Evolutionary conservation across 2,113 vertebrate species (phyloP).

Genomic region (Octodon degus): DNA sequence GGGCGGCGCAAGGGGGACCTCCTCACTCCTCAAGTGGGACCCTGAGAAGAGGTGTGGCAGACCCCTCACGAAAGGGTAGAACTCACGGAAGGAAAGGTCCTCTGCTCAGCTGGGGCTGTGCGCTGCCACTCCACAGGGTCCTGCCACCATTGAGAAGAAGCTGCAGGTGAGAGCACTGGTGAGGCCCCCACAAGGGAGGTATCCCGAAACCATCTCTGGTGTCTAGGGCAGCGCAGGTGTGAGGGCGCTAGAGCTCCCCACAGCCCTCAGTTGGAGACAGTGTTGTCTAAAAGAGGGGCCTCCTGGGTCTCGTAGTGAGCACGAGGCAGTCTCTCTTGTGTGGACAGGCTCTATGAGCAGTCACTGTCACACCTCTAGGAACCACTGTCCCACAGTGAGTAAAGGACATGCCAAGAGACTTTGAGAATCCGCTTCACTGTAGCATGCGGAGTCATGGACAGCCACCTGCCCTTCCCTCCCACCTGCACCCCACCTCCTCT

Average conservation of each 20-base stretch:
- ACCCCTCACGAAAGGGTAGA: not conserved
- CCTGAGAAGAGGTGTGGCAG: not conserved
- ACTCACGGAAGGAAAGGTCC: not conserved
- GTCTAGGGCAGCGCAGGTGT: not conserved
- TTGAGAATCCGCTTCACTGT: not conserved
- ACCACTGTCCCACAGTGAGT: accelerated
- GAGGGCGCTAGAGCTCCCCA: not conserved
- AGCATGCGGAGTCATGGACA: not conserved
- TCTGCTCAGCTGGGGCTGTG: not conserved
- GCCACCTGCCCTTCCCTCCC: not conserved
- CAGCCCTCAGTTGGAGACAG: not conserved
- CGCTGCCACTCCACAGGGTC: too few relatives aligned
- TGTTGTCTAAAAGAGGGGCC: not conserved
- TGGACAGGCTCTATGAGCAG: not conserved
- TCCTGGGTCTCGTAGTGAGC: not conserved
- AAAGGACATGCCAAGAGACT: not conserved
- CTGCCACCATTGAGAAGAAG: not conserved
- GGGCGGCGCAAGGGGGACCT: too few relatives aligned
- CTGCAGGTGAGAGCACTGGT: not conserved
- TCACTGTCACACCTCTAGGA: not conserved
- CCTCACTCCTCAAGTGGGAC: not conserved
- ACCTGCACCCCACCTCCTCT: not conserved
- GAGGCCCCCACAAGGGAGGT: accelerated
- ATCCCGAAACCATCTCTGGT: not conserved
- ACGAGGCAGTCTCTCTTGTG: not conserved